Evolutionary conservation across 1,140 invertebrate genomes (phyloP), one percentile per base, ranked within the genome.

Genomic region (Tetragnatha versicolor): DNA sequence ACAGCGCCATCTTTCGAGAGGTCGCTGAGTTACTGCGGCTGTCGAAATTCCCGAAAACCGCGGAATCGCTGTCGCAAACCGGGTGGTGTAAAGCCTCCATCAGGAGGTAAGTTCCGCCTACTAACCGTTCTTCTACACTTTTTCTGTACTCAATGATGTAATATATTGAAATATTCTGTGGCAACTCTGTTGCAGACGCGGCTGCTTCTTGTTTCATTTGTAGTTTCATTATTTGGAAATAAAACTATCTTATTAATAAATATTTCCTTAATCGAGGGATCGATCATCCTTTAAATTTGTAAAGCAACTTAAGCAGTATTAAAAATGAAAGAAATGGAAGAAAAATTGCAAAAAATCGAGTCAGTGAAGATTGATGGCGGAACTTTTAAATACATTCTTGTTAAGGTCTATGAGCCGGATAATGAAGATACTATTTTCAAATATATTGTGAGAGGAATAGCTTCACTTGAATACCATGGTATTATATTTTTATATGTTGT

Each of bases 351-450:
- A 22, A 80, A 80, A 27, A 82, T 96, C 76, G 87, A 90, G 2
- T 89, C 92, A 82, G 93, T 94, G 17, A 92, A 94, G 77, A 95
- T 96, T 82, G 94, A 95, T 83, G 86, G 88, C 17, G 94, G 94
- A 29, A 90, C 89, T 53, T 96, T 95, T 84, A 97, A 96, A 84
- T 96, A 96, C 81, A 92, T 96, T 82, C 87, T 96, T 39, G 90
- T 96, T 25, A 91, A 92, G 83, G 90, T 95, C 0, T 86, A 88
- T 69, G 87, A 85, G 49, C 82, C 84, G 12, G 85, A 83, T 12
- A 85, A 86, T 37, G 85, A 88, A 31, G 83, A 84, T 7, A 60
- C 10, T 25, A 37, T 39, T 10, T 86, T 84, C 53, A 91, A 92
- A 83, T 86, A 87, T 55, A 90, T 96, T 47, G 92, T 95, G 3